Conservation (phyloP, 2,113 vertebrate genomes). For the Podarcis cretensis region DNA sequence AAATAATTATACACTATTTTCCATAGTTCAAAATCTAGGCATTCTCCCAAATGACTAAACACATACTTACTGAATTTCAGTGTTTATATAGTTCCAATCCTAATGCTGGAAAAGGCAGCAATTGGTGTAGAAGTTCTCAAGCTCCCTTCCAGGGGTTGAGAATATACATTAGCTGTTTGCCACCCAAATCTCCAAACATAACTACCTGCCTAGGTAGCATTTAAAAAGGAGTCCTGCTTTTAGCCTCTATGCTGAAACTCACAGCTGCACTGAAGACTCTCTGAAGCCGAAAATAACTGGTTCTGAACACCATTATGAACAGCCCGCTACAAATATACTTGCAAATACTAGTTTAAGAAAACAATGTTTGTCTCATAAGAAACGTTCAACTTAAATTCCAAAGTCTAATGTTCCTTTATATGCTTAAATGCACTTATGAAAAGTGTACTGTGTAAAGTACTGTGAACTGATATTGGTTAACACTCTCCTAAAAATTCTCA, state of each 20-base stretch:
- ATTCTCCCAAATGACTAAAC: neutral
- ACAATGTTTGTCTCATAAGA: neutral
- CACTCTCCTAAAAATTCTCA: no score
- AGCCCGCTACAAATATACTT: neutral
- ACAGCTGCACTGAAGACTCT: neutral
- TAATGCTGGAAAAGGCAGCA: neutral
- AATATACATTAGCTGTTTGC: neutral
- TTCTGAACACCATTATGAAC: neutral
- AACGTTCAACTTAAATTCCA: neutral
- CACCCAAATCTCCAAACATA: neutral
- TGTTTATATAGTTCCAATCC: conserved; percentile 24
- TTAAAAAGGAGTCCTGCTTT: neutral
- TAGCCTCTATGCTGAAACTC: neutral
- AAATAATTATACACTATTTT: neutral
- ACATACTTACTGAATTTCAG: neutral
- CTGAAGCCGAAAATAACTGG: neutral
- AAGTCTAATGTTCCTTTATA: neutral
- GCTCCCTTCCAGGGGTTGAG: neutral
- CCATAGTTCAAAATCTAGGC: neutral
- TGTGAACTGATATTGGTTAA: neutral
- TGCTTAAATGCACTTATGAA: neutral
- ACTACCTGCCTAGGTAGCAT: neutral
- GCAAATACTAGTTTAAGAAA: neutral
- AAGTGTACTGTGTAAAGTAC: neutral
- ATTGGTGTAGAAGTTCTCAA: neutral